Evolutionary conservation across 2,113 vertebrate species (phyloP), one percentile per base, ranked within the genome.

Genomic region (Verasper variegatus): DNA sequence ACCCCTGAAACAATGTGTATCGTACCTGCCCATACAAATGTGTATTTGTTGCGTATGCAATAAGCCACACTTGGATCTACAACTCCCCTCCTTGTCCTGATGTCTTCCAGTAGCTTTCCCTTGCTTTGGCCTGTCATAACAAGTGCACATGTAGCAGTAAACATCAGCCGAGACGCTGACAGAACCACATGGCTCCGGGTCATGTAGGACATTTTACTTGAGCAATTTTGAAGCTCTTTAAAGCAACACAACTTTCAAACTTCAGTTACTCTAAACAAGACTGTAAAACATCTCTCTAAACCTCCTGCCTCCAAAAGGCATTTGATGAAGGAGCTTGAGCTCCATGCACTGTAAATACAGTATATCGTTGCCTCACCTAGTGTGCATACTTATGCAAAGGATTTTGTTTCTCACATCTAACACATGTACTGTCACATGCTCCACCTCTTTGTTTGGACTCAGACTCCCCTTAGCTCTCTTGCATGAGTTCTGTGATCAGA

Each of bases 311-410:
- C 56, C 55, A 51, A 51, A 51, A 51, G 55, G 49, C 37, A 35
- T 42, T 49, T 40, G 21, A 71, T 54, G 27, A 80, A 76, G 68
- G 71, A 80, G 69, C 69, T 40, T 63, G 58, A 74, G 74, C 69
- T 74, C 57, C 56, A 20, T 52, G 57, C 63, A 77, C 81, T 87
- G 81, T 87, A 91, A 78, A 85, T 86, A 63, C 60, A 73, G 21
- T 69, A 79, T 82, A 82, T 71, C 14, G 20, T 63, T 60, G 80
- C 76, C 54, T 72, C 66, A 60, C 78, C 58, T 78, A 70, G 68
- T 74, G 60, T 81, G 55, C 58, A 68, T 51, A 74, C 47, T 68
- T n/a, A 62, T 58, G 69, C 60, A 74, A 49, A 79, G 24, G 14
- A 55, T 51, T 49, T 45, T 64, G 26, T 59, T 21, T 20, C n/a